Conservation (phyloP, 1,140 invertebrate genomes). For the Conus ventricosus region DNA sequence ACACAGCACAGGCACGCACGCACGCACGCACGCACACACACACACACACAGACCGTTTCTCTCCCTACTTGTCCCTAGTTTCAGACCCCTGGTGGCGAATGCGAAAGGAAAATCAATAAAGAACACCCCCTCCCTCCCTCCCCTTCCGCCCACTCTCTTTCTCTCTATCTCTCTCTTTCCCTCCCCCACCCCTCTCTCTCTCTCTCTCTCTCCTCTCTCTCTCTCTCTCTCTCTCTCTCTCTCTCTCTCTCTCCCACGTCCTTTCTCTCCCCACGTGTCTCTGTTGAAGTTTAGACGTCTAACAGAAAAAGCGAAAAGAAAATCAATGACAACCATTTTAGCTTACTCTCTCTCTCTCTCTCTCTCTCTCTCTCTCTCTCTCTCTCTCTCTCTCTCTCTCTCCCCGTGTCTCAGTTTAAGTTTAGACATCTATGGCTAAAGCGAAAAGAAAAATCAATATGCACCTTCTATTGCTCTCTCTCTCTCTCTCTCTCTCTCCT, state of each 20-base stretch:
- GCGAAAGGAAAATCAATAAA: too few species aligned
- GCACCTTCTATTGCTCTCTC: too few species aligned
- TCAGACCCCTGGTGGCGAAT: too few species aligned
- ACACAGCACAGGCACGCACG: too few species aligned
- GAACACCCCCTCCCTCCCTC: too few species aligned
- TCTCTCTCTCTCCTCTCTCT: not conserved
- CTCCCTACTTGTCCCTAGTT: not conserved
- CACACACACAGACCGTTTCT: not conserved
- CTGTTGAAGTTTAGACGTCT: too few species aligned
- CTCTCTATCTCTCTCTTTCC: too few species aligned
- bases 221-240: slow-evolving; percentile 15
- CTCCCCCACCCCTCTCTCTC: not conserved
- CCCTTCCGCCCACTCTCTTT: too few species aligned
- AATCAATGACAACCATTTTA: not conserved
- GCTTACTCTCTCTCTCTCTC: not conserved
- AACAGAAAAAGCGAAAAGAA: not conserved
- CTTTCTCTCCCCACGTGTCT: slow-evolving; percentile 13
- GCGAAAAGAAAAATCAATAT: too few species aligned
- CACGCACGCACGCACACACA: not conserved
- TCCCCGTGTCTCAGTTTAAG: too few species aligned
- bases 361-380: slow-evolving; percentile 6
- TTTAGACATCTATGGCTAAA: too few species aligned
- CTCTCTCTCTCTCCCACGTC: slow-evolving; percentile 16
- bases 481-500: too few species aligned
- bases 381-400: slow-evolving; percentile 14